Evolutionary conservation across 2,888 invertebrate species (phyloP), one percentile per base, ranked within the genome.

Genomic region (Folsomia manolachei): DNA sequence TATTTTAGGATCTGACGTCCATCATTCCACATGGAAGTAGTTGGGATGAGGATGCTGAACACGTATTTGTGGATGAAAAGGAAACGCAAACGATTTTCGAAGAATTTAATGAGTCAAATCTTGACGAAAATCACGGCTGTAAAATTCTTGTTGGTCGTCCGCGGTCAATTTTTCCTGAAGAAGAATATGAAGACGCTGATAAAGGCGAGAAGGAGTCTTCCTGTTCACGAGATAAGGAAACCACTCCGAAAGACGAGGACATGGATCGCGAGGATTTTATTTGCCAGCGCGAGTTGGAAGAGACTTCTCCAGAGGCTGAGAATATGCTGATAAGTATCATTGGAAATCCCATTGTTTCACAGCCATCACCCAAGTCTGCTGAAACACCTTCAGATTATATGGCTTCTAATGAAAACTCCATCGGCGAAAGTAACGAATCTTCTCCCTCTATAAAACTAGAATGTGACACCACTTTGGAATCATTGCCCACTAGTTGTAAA

Each of bases 61-160:
- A 39, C 4, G 39, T 39, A 4, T 39, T 39, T 39, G 39, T 39
- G 39, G 39, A 39, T 39, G 39, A 39, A 14, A 39, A 39, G 14
- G 39, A 39, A 39, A 39, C 39, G 4, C 39, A 39, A 39, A 39
- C 39, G 7, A 14, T 39, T 4, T 39, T 39, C 14, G 39, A 39
- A 39, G 39, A 39, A 14, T 39, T 39, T 9, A 39, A 39, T 14
- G 39, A 14, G 39, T 14, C 39, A 14, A n/a, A n/a, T 64, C 11
- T 18, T 23, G 52, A 52, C 2, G 39, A n/a, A 4, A 51, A 66
- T 23, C 19, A 39, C 14, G 51, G 51, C 24, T 66, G 52, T n/a
- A 66, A 66, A 51, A 27, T 66, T 39, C 39, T 66, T n/a, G 23
- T 66, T 7, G 66, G 66, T 21, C 51, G 52, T 19, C 51, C 66